phyloP scores from a whole-genome alignment of 2,888 invertebrate genomes.

The Amphipyra tragopoginis region DNA sequence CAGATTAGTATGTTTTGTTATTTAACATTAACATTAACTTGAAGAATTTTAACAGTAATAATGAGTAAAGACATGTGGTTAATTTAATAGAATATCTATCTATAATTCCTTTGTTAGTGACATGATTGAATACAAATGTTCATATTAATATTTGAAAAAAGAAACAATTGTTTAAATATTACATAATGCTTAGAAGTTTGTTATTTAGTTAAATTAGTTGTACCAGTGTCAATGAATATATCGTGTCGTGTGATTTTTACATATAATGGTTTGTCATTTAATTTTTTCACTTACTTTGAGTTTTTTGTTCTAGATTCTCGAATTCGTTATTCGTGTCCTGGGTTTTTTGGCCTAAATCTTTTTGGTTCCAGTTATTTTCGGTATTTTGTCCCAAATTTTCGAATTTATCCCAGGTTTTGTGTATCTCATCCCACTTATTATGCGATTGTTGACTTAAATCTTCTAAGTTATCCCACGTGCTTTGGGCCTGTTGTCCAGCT shows the following conservation, averaged over 20 bases:
- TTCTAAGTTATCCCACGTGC: slow-evolving; percentile 61
- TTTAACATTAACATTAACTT: neutral
- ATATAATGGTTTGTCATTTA: slow-evolving; percentile 7
- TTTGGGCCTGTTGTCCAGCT: slow-evolving; percentile 63
- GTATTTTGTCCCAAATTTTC: slow-evolving; percentile 56
- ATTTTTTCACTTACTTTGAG: slow-evolving; percentile 54
- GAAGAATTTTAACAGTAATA: neutral
- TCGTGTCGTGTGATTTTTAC: slow-evolving; percentile 11
- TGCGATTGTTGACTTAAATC: slow-evolving; percentile 67
- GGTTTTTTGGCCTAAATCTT: slow-evolving; percentile 60
- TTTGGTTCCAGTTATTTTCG: slow-evolving; percentile 55
- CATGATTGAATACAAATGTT: neutral
- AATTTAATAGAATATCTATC: slow-evolving; percentile 10
- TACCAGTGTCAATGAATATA: slow-evolving; percentile 9
- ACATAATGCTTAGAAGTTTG: neutral
- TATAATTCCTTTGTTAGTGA: neutral
- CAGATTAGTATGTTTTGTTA: slow-evolving; percentile 18
- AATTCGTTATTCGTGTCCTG: slow-evolving; percentile 49
- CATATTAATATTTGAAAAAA: neutral
- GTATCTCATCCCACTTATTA: slow-evolving; percentile 61
- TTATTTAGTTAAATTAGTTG: slow-evolving; percentile 26
- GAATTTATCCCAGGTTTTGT: slow-evolving; percentile 57
- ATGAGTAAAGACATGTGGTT: slow-evolving; percentile 13
- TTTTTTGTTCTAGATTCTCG: slow-evolving; percentile 27
- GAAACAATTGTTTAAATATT: neutral